Percentiles rank a stretch among this genome's conserved stretches.
phyloP scores from a whole-genome alignment of 2,113 vertebrate species.

The Myiozetetes cayanensis region DNA sequence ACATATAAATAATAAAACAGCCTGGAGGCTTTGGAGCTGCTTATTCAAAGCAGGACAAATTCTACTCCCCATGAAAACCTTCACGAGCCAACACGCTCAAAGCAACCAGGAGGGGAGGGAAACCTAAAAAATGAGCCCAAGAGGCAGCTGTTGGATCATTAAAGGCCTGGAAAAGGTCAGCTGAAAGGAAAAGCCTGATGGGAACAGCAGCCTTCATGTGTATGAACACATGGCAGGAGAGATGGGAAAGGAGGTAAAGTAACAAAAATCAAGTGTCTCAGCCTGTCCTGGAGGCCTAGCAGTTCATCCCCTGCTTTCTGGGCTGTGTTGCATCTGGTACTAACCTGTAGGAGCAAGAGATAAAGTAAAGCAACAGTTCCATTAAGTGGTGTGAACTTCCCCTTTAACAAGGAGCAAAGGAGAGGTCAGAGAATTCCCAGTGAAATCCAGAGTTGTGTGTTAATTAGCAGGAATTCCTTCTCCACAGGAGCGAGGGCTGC shows the following conservation, averaged over 20 bases:
- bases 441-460: fast-evolving
- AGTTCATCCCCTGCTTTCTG: neutral
- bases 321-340: neutral
- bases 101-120: neutral
- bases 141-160: neutral
- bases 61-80: neutral
- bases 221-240: neutral
- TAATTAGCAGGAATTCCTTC: neutral
- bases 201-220: neutral
- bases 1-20: neutral
- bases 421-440: neutral
- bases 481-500: neutral
- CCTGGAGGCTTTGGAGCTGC: neutral
- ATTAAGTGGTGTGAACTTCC: neutral
- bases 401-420: neutral
- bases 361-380: neutral
- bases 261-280: neutral
- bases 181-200: neutral
- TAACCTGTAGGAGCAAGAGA: neutral
- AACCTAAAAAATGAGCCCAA: neutral
- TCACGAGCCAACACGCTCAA: neutral
- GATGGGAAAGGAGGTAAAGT: neutral
- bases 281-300: neutral
- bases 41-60: neutral
- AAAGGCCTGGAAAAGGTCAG: neutral